These are phyloP conservation scores for Bombus sibiricus DNA, from an alignment of 1,140 invertebrate species.

Conservation along the genomic window DNA sequence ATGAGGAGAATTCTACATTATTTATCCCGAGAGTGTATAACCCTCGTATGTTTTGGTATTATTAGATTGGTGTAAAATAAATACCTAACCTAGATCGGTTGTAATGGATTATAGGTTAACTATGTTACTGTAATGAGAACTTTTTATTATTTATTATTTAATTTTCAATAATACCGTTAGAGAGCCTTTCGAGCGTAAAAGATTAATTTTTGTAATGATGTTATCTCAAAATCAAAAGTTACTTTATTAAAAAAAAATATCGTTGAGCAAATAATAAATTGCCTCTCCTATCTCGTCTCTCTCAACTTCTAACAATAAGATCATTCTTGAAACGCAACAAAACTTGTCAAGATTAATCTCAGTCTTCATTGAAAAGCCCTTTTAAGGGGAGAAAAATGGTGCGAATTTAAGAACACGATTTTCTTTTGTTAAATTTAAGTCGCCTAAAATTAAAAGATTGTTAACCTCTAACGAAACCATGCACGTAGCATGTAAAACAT, in stretches of 20 bases:
- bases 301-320: neutral
- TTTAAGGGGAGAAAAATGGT: neutral
- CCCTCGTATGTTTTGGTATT: neutral
- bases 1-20: no score
- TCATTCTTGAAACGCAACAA: neutral
- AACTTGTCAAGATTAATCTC: conserved; percentile 3
- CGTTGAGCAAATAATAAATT: neutral
- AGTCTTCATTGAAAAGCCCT: neutral
- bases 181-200: no score
- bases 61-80: neutral
- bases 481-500: neutral
- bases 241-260: neutral
- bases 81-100: neutral
- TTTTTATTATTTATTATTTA: neutral
- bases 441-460: neutral
- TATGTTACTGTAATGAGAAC: neutral
- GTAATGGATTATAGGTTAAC: neutral
- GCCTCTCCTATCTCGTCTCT: neutral
- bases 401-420: neutral
- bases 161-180: neutral
- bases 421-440: conserved; percentile 16
- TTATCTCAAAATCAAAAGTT: neutral
- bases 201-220: no score
- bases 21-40: no score
- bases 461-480: no score